phyloP scores from a whole-genome alignment of 2,888 invertebrate genomes.

The Aspidapion aeneum region DNA sequence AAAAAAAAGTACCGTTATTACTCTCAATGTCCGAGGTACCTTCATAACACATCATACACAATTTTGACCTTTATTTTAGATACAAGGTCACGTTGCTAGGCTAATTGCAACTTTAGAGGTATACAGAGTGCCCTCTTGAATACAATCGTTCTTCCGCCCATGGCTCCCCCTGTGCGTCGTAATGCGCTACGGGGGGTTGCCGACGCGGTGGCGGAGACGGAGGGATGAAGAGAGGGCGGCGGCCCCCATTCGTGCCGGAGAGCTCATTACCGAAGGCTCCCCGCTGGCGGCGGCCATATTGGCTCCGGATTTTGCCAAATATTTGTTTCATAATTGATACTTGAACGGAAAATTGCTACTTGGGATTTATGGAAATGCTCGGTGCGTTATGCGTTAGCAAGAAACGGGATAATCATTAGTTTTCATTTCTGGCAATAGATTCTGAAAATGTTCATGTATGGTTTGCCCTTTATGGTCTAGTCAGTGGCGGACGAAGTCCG shows the following conservation, averaged over 20 bases:
- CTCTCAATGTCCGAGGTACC: no score
- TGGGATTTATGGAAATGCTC: background rate
- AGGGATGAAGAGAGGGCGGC: background rate
- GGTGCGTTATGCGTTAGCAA: no score
- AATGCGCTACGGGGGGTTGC: background rate
- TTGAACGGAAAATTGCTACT: conserved; percentile 4
- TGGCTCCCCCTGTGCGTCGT: conserved; percentile 14
- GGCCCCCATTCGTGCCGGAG: conserved; percentile 31
- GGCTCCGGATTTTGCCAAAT: conserved; percentile 24
- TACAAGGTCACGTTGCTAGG: background rate
- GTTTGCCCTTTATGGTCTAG: no score
- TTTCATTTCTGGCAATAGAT: no score
- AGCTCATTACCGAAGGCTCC: conserved; percentile 37
- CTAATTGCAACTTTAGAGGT: background rate
- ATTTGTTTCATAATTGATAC: conserved; percentile 20
- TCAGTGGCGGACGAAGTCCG: no score
- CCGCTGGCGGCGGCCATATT: conserved; percentile 25
- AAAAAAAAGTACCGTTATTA: no score
- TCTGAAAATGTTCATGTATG: no score
- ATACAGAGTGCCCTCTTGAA: background rate
- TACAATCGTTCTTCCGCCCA: conserved; percentile 10
- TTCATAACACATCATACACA: no score
- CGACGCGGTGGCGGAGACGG: no score
- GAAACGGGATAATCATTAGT: no score
- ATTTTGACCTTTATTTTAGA: background rate